Evolutionary conservation across 2,113 vertebrate genomes (phyloP).

Genomic region (Sphyrna mokarran): DNA sequence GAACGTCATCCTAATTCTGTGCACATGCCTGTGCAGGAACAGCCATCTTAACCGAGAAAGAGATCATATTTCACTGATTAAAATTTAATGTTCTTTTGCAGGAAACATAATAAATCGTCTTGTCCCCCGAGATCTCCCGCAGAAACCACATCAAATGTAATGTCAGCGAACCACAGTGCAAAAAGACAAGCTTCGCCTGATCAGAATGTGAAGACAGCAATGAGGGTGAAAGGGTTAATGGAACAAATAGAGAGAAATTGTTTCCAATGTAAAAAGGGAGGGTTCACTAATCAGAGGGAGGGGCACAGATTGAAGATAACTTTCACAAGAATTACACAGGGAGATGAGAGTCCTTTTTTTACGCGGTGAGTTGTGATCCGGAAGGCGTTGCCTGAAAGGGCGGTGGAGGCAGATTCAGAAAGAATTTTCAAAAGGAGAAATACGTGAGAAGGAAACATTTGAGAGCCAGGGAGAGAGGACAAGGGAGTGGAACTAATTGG

Average conservation of each 20-base stretch:
- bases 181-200: slow-evolving; percentile 13
- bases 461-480: neutral
- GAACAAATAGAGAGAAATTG: neutral
- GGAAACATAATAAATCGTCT: slow-evolving; percentile 68
- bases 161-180: slow-evolving; percentile 43
- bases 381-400: neutral
- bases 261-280: neutral
- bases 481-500: neutral
- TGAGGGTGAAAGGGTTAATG: neutral
- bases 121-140: slow-evolving; percentile 53
- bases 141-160: slow-evolving; percentile 40
- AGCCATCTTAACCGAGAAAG: slow-evolving; percentile 48
- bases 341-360: neutral
- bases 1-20: neutral
- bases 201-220: neutral
- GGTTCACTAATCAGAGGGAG: neutral
- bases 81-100: slow-evolving; percentile 73
- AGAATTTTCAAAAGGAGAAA: neutral
- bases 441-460: neutral
- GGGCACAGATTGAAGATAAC: neutral
- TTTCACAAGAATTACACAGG: neutral
- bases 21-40: slow-evolving; percentile 38
- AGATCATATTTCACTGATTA: slow-evolving; percentile 66
- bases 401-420: neutral
- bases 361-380: neutral